Percentiles rank a stretch among this genome's conserved stretches.
Evolutionary conservation across 1,140 invertebrate genomes (phyloP).

Genomic region (Trichomalopsis sarcophagae): DNA sequence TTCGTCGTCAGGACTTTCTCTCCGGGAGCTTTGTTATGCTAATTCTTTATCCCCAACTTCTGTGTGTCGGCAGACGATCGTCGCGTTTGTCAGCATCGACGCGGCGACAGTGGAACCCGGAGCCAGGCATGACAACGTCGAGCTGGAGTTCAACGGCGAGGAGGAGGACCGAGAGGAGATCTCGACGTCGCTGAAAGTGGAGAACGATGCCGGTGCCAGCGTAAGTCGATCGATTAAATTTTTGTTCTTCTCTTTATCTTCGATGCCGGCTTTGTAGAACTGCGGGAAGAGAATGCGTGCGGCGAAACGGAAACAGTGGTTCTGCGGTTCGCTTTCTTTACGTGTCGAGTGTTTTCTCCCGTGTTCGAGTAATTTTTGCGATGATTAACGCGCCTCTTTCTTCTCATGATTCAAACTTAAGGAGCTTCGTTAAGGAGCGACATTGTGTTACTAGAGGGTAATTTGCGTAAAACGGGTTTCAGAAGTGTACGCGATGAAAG

Average conservation of each 20-base stretch:
- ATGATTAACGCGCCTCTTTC: neutral
- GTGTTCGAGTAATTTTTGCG: neutral
- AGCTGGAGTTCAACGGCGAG: conserved; percentile 70
- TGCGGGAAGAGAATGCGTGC: no score
- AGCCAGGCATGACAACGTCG: conserved; percentile 55
- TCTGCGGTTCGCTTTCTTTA: no score
- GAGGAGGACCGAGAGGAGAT: conserved; percentile 64
- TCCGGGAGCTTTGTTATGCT: neutral
- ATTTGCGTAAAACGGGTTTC: no score
- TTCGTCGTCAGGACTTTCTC: neutral
- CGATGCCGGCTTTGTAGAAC: no score
- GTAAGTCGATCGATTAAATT: conserved; percentile 9
- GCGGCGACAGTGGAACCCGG: neutral
- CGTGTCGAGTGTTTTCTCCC: no score
- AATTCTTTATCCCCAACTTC: neutral
- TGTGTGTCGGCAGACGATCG: neutral
- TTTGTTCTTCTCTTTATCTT: no score
- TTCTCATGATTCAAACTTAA: no score
- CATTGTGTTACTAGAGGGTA: no score
- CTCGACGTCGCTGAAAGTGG: conserved; percentile 8
- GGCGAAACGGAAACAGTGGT: no score
- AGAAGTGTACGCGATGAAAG: no score
- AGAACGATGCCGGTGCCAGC: neutral
- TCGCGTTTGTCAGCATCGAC: neutral
- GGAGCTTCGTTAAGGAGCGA: no score